Percentiles rank a stretch among this genome's conserved stretches.
Evolutionary conservation across 2,888 invertebrate genomes (phyloP).

Genomic region (Ditylenchus weischeri): DNA sequence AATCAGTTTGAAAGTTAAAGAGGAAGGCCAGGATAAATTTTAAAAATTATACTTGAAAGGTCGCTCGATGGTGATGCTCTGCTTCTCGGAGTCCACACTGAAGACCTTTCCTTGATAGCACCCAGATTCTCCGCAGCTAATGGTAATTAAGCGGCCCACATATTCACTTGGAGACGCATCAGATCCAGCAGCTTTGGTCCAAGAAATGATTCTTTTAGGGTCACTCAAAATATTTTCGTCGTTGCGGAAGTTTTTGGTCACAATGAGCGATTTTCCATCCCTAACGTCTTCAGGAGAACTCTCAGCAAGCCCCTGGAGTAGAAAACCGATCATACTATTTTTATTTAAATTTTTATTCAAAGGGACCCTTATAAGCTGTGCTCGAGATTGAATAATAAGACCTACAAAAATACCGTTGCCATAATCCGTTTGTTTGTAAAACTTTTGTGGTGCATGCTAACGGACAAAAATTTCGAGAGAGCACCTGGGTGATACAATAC

Average conservation of each 20-base stretch:
- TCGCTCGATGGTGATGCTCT: constrained; percentile 17
- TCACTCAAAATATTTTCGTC: constrained; percentile 51
- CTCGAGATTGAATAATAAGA: neutral
- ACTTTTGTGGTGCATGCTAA: too few relatives aligned
- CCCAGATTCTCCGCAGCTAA: constrained; percentile 39
- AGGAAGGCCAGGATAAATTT: neutral
- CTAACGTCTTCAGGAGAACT: neutral
- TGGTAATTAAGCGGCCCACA: constrained; percentile 40
- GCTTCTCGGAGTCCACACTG: constrained; percentile 19
- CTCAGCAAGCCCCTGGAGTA: neutral
- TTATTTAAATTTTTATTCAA: too few relatives aligned
- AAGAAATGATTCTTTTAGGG: constrained; percentile 41
- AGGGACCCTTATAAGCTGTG: too few relatives aligned
- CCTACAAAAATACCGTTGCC: neutral
- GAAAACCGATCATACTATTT: neutral
- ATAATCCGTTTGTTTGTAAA: neutral
- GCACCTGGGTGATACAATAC: too few relatives aligned
- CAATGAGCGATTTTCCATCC: neutral
- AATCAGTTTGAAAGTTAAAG: neutral
- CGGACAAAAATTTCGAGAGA: too few relatives aligned
- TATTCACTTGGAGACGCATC: constrained; percentile 29
- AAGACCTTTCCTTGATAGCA: constrained; percentile 33
- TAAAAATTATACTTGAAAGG: constrained; percentile 17
- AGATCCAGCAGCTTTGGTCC: constrained; percentile 26
- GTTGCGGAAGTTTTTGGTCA: constrained; percentile 39